A percentile compares a stretch with the other conserved stretches of the same genome.
Conservation (phyloP, 2,888 invertebrate species). For the Acronicta alni region DNA sequence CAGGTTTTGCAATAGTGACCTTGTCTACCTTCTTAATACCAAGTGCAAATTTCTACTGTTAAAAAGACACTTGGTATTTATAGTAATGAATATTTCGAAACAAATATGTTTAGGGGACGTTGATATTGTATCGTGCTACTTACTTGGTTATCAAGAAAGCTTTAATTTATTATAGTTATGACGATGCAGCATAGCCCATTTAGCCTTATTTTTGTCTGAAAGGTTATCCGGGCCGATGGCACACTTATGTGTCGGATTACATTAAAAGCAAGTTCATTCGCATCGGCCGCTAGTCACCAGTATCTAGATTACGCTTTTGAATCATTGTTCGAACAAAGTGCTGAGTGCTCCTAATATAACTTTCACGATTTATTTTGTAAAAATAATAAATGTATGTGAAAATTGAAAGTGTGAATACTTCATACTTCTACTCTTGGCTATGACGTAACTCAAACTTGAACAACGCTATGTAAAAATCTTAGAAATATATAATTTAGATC, state of each 20-base stretch:
- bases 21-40: conserved; percentile 46
- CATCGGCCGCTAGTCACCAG: conserved; percentile 80
- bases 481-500: not conserved
- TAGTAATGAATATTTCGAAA: conserved; percentile 27
- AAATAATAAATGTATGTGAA: conserved; percentile 9
- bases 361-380: conserved; percentile 51
- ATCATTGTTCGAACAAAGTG: conserved; percentile 79
- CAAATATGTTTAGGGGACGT: conserved; percentile 24
- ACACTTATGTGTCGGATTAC: conserved; percentile 83
- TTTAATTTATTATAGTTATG: conserved; percentile 41
- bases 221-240: conserved; percentile 85
- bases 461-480: not conserved
- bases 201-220: conserved; percentile 75
- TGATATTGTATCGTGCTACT: conserved; percentile 20
- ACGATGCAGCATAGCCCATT: conserved; percentile 60
- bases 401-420: conserved; percentile 11
- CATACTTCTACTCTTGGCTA: not conserved
- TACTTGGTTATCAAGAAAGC: conserved; percentile 24
- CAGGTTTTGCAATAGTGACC: conserved; percentile 43
- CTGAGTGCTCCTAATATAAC: conserved; percentile 60
- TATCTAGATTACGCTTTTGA: conserved; percentile 81
- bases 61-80: conserved; percentile 38
- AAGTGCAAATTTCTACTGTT: conserved; percentile 43
- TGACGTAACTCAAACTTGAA: not conserved
- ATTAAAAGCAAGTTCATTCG: conserved; percentile 87